Conservation (phyloP, 2,888 invertebrate genomes). For the Chironomus tentans region DNA sequence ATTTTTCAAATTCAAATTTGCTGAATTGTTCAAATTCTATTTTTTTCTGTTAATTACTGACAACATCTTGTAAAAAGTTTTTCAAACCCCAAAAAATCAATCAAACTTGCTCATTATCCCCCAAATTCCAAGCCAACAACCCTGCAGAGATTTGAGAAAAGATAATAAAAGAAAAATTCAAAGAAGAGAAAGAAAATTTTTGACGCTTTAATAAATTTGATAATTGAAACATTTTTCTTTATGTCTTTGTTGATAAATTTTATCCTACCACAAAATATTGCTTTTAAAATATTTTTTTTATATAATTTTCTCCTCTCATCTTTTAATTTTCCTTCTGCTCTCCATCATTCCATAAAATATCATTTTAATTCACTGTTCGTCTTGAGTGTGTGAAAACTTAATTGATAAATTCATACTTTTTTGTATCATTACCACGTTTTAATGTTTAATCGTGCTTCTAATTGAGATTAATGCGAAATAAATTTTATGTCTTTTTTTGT, state of each 20-base stretch:
- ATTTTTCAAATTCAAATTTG: no score
- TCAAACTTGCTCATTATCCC: no score
- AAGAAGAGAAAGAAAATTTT: background rate
- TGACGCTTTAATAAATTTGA: background rate
- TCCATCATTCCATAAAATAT: background rate
- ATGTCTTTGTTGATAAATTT: background rate
- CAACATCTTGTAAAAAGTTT: no score
- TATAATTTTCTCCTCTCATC: background rate
- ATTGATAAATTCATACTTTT: background rate
- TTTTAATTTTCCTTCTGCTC: background rate
- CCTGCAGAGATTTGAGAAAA: background rate
- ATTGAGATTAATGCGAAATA: background rate
- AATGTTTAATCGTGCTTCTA: background rate
- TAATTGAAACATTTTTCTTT: background rate
- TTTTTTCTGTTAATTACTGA: no score
- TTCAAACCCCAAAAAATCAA: no score
- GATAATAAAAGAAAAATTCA: background rate
- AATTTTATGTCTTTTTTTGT: background rate
- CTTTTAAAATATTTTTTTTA: constrained; percentile 15
- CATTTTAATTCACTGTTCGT: no score
- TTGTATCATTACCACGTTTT: background rate
- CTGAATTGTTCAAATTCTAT: no score
- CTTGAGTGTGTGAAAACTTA: no score
- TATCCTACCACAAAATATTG: constrained; percentile 26
- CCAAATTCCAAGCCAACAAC: no score